These are phyloP conservation scores for Bostrychus sinensis DNA, from an alignment of 2,113 vertebrate genomes.

Conservation along the genomic window DNA sequence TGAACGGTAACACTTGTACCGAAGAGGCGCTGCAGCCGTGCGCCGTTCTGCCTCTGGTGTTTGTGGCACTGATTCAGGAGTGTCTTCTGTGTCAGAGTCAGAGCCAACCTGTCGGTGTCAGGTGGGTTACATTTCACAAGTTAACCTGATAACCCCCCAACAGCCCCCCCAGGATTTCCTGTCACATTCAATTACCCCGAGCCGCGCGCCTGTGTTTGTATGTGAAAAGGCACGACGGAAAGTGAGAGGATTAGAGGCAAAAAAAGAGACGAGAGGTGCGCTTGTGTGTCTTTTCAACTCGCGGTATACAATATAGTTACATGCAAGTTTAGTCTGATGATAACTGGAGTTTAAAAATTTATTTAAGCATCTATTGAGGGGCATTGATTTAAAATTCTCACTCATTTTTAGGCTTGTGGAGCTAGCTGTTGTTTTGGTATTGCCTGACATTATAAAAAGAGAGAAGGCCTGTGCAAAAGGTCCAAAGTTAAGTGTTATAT, in stretches of 20 bases:
- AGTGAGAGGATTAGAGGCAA: conserved; percentile 11
- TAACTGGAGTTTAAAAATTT: no score
- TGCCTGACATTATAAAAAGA: no score
- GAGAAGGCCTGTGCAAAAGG: no score
- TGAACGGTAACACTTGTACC: conserved; percentile 14
- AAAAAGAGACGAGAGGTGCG: conserved; percentile 20
- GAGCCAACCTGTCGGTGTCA: conserved; percentile 57
- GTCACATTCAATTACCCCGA: conserved; percentile 67
- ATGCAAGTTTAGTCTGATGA: no score
- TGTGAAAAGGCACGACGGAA: conserved; percentile 13
- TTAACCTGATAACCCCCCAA: conserved; percentile 71
- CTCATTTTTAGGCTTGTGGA: no score
- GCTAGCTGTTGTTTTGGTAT: no score
- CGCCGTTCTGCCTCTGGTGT: conserved; percentile 40
- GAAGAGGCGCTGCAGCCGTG: conserved; percentile 13
- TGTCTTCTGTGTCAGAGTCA: conserved; percentile 50
- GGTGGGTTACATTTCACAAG: conserved; percentile 68
- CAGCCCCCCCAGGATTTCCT: conserved; percentile 63
- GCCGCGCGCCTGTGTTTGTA: conserved; percentile 46
- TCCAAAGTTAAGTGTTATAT: no score
- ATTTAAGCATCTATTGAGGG: no score
- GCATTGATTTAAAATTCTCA: no score
- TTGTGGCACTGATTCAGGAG: conserved; percentile 48
- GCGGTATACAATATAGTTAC: neutral
- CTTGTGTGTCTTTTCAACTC: conserved; percentile 12